A percentile compares a stretch with the other conserved stretches of the same genome.
Conservation (phyloP, 2,888 invertebrate genomes). For the Gandaritis pyraliata region DNA sequence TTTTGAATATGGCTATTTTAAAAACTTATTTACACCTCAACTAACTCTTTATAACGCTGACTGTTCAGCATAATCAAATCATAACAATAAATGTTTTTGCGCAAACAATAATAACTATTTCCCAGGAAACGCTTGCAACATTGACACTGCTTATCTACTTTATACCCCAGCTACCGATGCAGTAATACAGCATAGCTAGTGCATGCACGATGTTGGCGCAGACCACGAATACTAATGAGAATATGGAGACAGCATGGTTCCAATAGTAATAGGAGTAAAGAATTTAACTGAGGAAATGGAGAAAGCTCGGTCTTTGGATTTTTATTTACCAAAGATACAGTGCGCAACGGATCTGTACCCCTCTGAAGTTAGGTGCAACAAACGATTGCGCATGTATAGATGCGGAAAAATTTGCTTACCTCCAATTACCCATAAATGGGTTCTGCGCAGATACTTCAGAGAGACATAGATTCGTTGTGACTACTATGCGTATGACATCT, state of each 20-base stretch:
- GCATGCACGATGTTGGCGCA: conserved; percentile 8
- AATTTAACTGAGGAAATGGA: conserved; percentile 4
- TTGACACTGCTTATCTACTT: conserved; percentile 8
- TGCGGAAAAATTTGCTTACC: too few species aligned
- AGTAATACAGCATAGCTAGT: conserved; percentile 18
- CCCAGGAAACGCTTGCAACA: conserved; percentile 5
- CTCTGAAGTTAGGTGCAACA: too few species aligned
- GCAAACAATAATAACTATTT: conserved; percentile 8
- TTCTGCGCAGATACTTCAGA: too few species aligned
- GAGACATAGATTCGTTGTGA: too few species aligned
- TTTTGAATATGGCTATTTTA: too few species aligned
- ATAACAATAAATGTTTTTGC: background rate
- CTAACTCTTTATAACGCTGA: background rate
- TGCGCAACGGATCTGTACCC: too few species aligned
- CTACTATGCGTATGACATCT: too few species aligned
- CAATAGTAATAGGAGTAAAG: conserved; percentile 12
- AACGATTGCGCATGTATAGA: too few species aligned
- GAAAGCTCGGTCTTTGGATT: background rate
- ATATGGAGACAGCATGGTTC: conserved; percentile 26
- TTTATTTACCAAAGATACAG: too few species aligned
- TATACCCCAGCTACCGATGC: background rate
- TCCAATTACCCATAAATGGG: too few species aligned
- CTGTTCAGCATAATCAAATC: background rate
- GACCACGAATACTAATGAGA: conserved; percentile 21
- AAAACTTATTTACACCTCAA: too few species aligned